phyloP scores from a whole-genome alignment of 2,888 invertebrate genomes.

The Serripes groenlandicus region DNA sequence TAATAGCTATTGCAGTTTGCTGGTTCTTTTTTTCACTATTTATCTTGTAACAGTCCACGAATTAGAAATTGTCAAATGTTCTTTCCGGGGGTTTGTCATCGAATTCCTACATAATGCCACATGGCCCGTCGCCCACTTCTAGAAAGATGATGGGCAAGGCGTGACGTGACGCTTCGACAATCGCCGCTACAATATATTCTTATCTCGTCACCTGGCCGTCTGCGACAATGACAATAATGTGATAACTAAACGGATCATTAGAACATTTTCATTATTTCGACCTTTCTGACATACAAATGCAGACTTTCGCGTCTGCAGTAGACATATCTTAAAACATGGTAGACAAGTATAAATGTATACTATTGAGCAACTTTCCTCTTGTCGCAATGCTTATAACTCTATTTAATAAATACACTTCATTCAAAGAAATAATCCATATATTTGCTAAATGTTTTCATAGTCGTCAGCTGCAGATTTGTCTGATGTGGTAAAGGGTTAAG shows the following conservation, averaged over 20 bases:
- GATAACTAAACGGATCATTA: slow-evolving; percentile 79
- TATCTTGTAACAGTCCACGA: slow-evolving; percentile 87
- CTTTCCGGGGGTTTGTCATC: slow-evolving; percentile 87
- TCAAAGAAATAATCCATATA: too few species aligned
- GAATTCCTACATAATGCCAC: slow-evolving; percentile 87
- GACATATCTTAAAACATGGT: too few species aligned
- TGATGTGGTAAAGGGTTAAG: too few species aligned
- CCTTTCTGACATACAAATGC: too few species aligned
- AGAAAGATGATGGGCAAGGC: slow-evolving; percentile 87
- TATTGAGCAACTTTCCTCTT: too few species aligned
- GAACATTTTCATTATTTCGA: too few species aligned
- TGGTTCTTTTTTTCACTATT: slow-evolving; percentile 75
- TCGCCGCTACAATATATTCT: slow-evolving; percentile 86
- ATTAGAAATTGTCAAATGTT: slow-evolving; percentile 88
- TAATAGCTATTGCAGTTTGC: slow-evolving; percentile 86
- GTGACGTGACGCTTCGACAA: slow-evolving; percentile 87
- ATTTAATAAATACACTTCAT: too few species aligned
- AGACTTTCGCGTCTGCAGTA: too few species aligned
- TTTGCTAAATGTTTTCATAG: too few species aligned
- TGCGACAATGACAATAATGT: slow-evolving; percentile 87
- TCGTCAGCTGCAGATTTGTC: too few species aligned
- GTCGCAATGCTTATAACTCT: too few species aligned
- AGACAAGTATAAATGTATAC: too few species aligned
- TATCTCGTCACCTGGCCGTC: slow-evolving; percentile 88
- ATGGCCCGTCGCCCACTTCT: slow-evolving; percentile 88